Evolutionary conservation across 2,113 vertebrate species (phyloP).

Genomic region (Campylorhamphus procurvoides): DNA sequence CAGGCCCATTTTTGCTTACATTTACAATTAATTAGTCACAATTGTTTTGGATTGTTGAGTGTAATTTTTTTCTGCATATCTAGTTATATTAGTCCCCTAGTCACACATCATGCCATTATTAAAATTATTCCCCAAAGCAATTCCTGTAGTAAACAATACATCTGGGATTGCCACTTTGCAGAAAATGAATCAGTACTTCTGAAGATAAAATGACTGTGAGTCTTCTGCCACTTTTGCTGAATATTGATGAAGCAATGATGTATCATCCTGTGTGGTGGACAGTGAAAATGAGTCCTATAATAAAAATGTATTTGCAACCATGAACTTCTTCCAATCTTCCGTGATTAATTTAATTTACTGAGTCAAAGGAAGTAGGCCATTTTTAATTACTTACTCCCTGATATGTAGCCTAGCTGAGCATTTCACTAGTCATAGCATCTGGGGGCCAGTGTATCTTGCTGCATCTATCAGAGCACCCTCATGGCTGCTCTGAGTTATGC

Average conservation of each 20-base stretch:
- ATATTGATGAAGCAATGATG: background rate
- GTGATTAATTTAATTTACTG: background rate
- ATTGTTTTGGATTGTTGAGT: background rate
- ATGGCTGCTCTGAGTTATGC: background rate
- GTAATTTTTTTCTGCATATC: background rate
- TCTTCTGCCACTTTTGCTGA: slow-evolving; percentile 13
- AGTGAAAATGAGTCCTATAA: background rate
- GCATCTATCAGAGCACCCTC: background rate
- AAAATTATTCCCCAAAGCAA: slow-evolving; percentile 7
- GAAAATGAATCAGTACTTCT: background rate
- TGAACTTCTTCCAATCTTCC: background rate
- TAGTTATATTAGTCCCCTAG: background rate
- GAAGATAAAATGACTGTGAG: background rate
- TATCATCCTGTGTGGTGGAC: background rate
- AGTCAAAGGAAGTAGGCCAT: background rate
- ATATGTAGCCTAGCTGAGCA: background rate
- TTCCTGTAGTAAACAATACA: background rate
- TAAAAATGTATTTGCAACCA: background rate
- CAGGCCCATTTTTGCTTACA: background rate
- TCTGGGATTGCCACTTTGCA: background rate
- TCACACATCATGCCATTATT: background rate
- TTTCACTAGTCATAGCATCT: background rate
- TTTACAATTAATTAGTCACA: background rate
- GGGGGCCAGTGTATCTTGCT: background rate
- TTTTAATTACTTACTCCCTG: background rate